A percentile compares a stretch with the other conserved stretches of the same genome.
Conservation (phyloP, 2,888 invertebrate species). For the Napeogenes sylphis region DNA sequence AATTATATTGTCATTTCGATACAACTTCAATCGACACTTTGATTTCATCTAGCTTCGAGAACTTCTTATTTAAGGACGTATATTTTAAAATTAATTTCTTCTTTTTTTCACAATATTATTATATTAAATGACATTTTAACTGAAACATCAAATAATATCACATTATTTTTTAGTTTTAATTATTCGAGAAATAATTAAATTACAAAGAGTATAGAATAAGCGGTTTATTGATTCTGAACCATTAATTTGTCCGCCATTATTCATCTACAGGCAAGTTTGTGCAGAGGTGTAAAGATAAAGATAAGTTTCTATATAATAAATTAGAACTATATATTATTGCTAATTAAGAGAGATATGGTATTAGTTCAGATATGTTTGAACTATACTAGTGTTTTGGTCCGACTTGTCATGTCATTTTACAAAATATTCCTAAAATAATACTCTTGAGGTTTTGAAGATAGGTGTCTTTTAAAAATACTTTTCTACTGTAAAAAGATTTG, state of each 20-base stretch:
- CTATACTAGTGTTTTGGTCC: slow-evolving; percentile 65
- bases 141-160: not conserved
- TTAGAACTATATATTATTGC: slow-evolving; percentile 49
- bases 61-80: not conserved
- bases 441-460: not conserved
- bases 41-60: slow-evolving; percentile 63
- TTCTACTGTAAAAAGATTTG: not conserved
- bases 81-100: not conserved
- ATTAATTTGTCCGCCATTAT: not conserved
- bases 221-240: not conserved
- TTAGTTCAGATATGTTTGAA: slow-evolving; percentile 65
- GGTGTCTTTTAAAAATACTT: not conserved
- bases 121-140: not conserved
- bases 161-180: not conserved
- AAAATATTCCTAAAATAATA: slow-evolving; percentile 11
- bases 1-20: slow-evolving; percentile 67
- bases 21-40: slow-evolving; percentile 70
- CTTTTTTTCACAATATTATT: not conserved
- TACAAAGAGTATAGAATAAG: not conserved
- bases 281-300: slow-evolving; percentile 45
- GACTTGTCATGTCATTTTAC: slow-evolving; percentile 34
- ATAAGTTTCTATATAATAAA: slow-evolving; percentile 9
- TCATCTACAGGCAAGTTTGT: slow-evolving; percentile 28
- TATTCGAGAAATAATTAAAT: not conserved
- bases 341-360: slow-evolving; percentile 65